These are phyloP conservation scores for Cantharis rustica DNA, from an alignment of 2,888 invertebrate species.

Conservation along the genomic window DNA sequence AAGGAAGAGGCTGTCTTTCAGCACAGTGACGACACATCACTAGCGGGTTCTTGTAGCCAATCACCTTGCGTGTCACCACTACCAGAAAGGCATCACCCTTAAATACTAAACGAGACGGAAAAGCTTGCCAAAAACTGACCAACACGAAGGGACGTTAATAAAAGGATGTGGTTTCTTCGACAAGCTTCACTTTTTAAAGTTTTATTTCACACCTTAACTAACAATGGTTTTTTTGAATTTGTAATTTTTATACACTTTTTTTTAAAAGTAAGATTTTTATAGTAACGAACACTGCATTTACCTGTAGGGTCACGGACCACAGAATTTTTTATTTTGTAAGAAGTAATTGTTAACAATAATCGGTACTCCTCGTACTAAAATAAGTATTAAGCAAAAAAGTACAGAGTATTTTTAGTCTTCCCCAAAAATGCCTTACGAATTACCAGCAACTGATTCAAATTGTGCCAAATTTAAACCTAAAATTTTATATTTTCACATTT, in stretches of 20 bases:
- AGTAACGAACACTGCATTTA: conserved; percentile 1
- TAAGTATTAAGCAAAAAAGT: conserved; percentile 11
- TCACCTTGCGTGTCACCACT: conserved; percentile 36
- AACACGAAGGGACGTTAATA: neutral
- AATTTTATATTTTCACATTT: conserved; percentile 27
- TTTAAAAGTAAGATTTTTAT: conserved; percentile 2
- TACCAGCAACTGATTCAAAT: conserved; percentile 19
- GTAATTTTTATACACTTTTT: conserved; percentile 4
- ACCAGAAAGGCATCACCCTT: conserved; percentile 17
- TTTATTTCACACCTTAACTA: neutral
- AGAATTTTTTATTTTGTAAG: neutral
- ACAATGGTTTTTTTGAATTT: neutral
- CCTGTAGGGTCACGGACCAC: neutral
- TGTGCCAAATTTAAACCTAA: conserved; percentile 26
- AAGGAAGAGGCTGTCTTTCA: conserved; percentile 70
- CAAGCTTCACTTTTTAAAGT: conserved; percentile 6
- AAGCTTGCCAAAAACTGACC: neutral
- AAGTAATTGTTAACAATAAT: conserved; percentile 5
- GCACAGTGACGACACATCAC: conserved; percentile 61
- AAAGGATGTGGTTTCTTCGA: neutral
- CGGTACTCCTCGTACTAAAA: conserved; percentile 11
- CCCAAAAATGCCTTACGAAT: conserved; percentile 26
- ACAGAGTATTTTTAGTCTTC: conserved; percentile 28
- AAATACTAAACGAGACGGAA: neutral
- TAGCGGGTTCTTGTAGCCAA: conserved; percentile 34